These are phyloP conservation scores for Eupithecia centaureata DNA, from an alignment of 2,888 invertebrate species.

Conservation along the genomic window DNA sequence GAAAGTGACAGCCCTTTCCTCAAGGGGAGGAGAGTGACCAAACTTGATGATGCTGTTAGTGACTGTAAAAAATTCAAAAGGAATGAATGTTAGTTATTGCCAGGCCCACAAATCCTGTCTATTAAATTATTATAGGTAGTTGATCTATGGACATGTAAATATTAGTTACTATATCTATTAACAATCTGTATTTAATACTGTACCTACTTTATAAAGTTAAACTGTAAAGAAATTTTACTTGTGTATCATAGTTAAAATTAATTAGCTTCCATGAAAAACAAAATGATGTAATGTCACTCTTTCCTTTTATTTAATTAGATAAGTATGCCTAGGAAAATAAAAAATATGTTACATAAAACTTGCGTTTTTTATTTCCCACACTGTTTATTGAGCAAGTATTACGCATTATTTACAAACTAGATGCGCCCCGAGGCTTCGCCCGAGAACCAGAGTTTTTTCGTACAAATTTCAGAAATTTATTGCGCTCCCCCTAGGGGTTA, in stretches of 20 bases:
- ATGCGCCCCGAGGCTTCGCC: too few species aligned
- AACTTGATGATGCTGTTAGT: constrained; percentile 74
- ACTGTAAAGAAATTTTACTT: constrained; percentile 75
- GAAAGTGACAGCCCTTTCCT: constrained; percentile 77
- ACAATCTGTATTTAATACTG: constrained; percentile 80
- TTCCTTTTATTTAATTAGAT: constrained; percentile 52
- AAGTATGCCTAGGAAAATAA: constrained; percentile 55
- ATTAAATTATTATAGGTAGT: constrained; percentile 76
- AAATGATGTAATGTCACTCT: constrained; percentile 62
- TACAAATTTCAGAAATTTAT: too few species aligned
- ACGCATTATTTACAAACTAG: too few species aligned
- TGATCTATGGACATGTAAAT: constrained; percentile 76
- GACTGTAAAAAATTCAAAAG: constrained; percentile 80
- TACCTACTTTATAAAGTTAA: constrained; percentile 77
- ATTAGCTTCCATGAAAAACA: constrained; percentile 75
- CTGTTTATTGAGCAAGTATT: too few species aligned
- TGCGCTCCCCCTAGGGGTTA: too few species aligned
- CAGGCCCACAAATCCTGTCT: constrained; percentile 61
- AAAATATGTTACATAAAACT: constrained; percentile 46
- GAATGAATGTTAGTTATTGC: constrained; percentile 74
- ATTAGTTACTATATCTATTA: constrained; percentile 71
- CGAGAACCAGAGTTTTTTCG: too few species aligned
- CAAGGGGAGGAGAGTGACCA: constrained; percentile 72
- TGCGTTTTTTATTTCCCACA: neutral
- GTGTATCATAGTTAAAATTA: constrained; percentile 65